These are phyloP conservation scores for Lucilia sericata DNA, from an alignment of 1,140 invertebrate species.

Conservation along the genomic window DNA sequence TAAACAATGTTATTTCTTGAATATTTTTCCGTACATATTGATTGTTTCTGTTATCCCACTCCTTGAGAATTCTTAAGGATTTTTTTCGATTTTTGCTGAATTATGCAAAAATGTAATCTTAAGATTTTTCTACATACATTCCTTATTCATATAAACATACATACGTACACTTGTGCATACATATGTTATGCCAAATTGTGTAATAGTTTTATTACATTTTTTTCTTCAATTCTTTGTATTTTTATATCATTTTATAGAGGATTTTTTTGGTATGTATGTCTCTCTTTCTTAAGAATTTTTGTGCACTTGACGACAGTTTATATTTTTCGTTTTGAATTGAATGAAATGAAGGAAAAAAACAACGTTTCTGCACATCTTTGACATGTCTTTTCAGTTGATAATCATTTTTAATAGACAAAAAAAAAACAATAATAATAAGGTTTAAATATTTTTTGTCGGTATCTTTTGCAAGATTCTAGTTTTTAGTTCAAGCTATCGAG, in stretches of 20 bases:
- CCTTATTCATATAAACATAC: not conserved
- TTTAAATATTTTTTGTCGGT: too few relatives aligned
- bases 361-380: not conserved
- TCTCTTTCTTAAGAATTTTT: not conserved
- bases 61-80: too few relatives aligned
- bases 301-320: constrained; percentile 14
- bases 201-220: constrained; percentile 2
- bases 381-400: not conserved
- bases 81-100: not conserved
- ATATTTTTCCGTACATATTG: too few relatives aligned
- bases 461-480: too few relatives aligned
- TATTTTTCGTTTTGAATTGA: not conserved
- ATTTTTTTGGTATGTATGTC: not conserved
- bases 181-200: not conserved
- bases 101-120: constrained; percentile 10
- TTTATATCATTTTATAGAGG: too few relatives aligned
- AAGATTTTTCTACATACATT: not conserved
- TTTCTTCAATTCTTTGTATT: not conserved
- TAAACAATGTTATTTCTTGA: too few relatives aligned
- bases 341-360: not conserved
- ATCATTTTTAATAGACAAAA: too few relatives aligned
- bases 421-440: too few relatives aligned
- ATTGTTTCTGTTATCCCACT: too few relatives aligned
- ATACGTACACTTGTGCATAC: not conserved
- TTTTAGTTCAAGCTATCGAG: not conserved